These are phyloP conservation scores for Hesperophylax magnus DNA, from an alignment of 1,140 invertebrate genomes.

Conservation along the genomic window DNA sequence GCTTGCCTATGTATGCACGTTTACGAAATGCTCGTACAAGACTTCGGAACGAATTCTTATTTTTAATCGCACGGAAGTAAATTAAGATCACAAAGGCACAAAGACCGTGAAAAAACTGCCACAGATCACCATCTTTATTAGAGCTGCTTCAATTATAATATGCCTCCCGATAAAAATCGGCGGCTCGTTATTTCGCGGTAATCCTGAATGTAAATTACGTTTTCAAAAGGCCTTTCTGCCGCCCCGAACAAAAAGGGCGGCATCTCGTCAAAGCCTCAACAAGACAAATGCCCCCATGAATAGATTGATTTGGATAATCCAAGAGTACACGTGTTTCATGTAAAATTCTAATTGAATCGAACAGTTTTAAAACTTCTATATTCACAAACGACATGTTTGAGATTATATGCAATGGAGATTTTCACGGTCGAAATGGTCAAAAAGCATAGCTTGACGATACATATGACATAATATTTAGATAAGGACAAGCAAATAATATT, in stretches of 20 bases:
- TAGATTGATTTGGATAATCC: not conserved
- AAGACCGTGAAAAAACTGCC: not conserved
- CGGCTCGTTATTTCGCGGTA: constrained; percentile 1
- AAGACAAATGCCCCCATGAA: constrained; percentile 8
- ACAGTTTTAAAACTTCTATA: no score
- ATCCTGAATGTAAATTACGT: constrained; percentile 1
- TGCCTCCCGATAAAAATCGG: constrained; percentile 5
- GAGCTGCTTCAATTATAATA: not conserved
- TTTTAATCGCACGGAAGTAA: not conserved
- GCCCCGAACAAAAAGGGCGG: not conserved
- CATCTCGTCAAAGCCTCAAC: not conserved
- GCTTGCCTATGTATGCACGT: no score
- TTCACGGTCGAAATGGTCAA: no score
- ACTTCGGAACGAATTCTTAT: not conserved
- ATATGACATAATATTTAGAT: no score
- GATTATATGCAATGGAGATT: no score
- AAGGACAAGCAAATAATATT: no score
- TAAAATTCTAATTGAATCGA: no score
- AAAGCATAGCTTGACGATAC: no score
- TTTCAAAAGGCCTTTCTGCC: constrained; percentile 4
- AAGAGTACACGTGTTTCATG: not conserved
- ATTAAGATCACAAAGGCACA: constrained; percentile 11
- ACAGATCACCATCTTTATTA: no score
- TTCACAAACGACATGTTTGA: no score
- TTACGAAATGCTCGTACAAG: no score